phyloP scores from a whole-genome alignment of 2,797 vertebrate species.

The Gephyroberyx darwinii region DNA sequence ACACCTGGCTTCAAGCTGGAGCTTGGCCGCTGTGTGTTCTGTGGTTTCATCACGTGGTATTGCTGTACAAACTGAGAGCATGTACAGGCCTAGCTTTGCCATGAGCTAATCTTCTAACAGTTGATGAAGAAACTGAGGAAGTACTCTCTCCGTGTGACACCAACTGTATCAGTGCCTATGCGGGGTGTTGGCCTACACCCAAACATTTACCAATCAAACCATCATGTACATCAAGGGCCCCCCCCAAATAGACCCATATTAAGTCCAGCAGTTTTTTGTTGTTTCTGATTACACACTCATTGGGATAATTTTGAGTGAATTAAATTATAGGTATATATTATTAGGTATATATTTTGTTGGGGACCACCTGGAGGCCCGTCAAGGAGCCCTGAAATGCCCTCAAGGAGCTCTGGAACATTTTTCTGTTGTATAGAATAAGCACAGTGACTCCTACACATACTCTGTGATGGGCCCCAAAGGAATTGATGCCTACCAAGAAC shows the following conservation, averaged over 20 bases:
- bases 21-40: neutral
- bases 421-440: too few relatives aligned
- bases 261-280: too few relatives aligned
- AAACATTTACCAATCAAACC: neutral
- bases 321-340: too few relatives aligned
- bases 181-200: neutral
- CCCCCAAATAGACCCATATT: too few relatives aligned
- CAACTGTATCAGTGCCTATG: neutral
- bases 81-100: neutral
- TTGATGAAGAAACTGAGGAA: neutral
- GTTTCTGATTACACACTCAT: too few relatives aligned
- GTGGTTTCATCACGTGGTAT: conserved; percentile 15
- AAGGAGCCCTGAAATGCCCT: too few relatives aligned
- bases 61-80: conserved; percentile 9
- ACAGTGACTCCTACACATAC: neutral
- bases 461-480: neutral
- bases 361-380: too few relatives aligned
- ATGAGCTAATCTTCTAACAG: neutral
- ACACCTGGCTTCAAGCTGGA: neutral
- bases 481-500: neutral
- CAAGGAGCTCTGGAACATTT: too few relatives aligned
- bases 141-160: neutral
- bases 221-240: neutral
- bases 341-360: too few relatives aligned
- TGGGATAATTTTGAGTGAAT: too few relatives aligned